Percentiles rank a stretch among this genome's conserved stretches.
phyloP scores from a whole-genome alignment of 2,888 invertebrate species.

The Lissocephala sabroskyi region DNA sequence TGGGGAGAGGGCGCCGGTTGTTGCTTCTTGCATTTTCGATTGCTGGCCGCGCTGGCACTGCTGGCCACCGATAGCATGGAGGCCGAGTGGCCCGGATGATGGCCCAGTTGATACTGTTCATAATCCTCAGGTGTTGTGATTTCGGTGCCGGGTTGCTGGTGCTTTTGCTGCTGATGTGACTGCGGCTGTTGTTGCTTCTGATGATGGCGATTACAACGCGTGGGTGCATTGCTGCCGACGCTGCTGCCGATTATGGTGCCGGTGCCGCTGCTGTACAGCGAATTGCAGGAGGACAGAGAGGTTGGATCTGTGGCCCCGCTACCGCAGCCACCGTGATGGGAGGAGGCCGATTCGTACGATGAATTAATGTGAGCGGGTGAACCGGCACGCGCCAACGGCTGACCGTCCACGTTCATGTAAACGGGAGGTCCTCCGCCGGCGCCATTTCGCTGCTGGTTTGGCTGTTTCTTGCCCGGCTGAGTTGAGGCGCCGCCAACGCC shows the following conservation, averaged over 20 bases:
- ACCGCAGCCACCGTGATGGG: conserved; percentile 36
- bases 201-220: conserved; percentile 53
- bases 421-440: conserved; percentile 38
- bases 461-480: conserved; percentile 2
- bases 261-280: conserved; percentile 53
- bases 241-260: conserved; percentile 27
- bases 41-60: conserved; percentile 41
- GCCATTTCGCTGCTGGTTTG: conserved; percentile 10
- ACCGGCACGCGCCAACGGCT: conserved; percentile 36
- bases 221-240: conserved; percentile 14
- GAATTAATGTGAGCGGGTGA: conserved; percentile 56
- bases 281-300: conserved; percentile 60
- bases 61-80: conserved; percentile 59
- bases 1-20: conserved; percentile 20
- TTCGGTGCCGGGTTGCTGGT: conserved; percentile 42
- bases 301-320: conserved; percentile 54
- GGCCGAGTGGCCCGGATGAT: conserved; percentile 48
- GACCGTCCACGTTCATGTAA: conserved; percentile 62
- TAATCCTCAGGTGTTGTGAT: conserved; percentile 58
- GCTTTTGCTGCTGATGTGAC: conserved; percentile 33
- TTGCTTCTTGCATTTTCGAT: conserved; percentile 49
- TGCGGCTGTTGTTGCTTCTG: conserved; percentile 35
- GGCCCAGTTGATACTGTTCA: conserved; percentile 61
- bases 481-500: conserved; percentile 16
- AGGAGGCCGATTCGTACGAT: conserved; percentile 64